Conservation (phyloP, 2,888 invertebrate species). For the Amblyteles armatorius region DNA sequence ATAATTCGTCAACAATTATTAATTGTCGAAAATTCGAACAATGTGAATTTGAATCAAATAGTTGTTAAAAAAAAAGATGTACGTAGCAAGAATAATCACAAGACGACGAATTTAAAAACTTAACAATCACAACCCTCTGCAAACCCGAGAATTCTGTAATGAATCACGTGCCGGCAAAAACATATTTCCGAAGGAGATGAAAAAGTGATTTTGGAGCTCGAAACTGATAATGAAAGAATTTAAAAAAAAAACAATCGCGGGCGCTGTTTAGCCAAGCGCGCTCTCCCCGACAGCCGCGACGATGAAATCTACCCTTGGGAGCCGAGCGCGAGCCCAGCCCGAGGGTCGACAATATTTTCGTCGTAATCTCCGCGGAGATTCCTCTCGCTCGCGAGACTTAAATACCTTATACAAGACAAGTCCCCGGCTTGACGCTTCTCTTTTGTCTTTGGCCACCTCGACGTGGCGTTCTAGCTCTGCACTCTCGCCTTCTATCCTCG, state of each 20-base stretch:
- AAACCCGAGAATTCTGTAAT: neutral
- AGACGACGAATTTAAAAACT: neutral
- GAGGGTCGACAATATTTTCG: slow-evolving; percentile 76
- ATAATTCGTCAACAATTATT: too few species aligned
- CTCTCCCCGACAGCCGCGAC: slow-evolving; percentile 41
- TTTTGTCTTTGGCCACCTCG: slow-evolving; percentile 81
- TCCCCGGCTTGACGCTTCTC: slow-evolving; percentile 72
- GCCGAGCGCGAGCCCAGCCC: slow-evolving; percentile 44
- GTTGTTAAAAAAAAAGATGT: too few species aligned
- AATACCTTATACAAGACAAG: slow-evolving; percentile 80
- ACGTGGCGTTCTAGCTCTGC: slow-evolving; percentile 75
- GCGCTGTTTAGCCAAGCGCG: slow-evolving; percentile 53
- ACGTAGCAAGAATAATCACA: neutral
- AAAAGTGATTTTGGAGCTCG: slow-evolving; percentile 21
- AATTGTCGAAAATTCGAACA: too few species aligned
- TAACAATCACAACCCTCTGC: neutral
- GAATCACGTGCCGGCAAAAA: neutral
- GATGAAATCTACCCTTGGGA: slow-evolving; percentile 66
- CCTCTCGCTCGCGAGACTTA: slow-evolving; percentile 77
- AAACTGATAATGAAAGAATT: slow-evolving; percentile 58
- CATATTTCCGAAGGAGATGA: slow-evolving; percentile 15
- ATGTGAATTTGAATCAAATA: too few species aligned
- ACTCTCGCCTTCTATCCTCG: slow-evolving; percentile 75
- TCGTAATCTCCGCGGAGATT: slow-evolving; percentile 79
- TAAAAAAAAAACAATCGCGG: slow-evolving; percentile 60